These are phyloP conservation scores for Coryphaenoides rupestris DNA, from an alignment of 2,113 vertebrate genomes.

Conservation along the genomic window DNA sequence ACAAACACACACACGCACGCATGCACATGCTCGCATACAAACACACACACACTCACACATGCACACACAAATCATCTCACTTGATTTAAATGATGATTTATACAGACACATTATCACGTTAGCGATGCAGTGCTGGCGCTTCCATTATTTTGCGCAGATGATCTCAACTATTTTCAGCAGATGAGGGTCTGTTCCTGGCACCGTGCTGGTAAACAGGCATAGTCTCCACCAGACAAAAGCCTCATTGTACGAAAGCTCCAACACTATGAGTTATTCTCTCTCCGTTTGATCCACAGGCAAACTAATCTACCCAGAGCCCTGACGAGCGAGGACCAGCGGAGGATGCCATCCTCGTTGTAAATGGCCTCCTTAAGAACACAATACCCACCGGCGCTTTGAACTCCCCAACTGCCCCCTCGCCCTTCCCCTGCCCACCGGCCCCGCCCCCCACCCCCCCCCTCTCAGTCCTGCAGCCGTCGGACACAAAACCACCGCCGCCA, in stretches of 20 bases:
- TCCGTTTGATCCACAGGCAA: conserved; percentile 72
- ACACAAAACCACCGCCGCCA: too few relatives aligned
- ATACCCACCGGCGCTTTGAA: conserved; percentile 51
- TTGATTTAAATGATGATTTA: neutral
- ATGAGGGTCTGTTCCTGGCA: conserved; percentile 20
- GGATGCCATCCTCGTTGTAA: conserved; percentile 54
- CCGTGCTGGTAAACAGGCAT: conserved; percentile 18
- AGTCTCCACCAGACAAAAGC: conserved; percentile 44
- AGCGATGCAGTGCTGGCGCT: conserved; percentile 12
- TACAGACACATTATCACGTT: neutral
- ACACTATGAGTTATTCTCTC: conserved; percentile 50
- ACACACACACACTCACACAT: neutral
- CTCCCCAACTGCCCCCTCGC: conserved; percentile 32
- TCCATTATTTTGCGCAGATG: conserved; percentile 5
- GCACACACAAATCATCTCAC: too few relatives aligned
- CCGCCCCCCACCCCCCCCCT: too few relatives aligned
- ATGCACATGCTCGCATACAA: neutral
- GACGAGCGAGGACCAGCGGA: conserved; percentile 39
- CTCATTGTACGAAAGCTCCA: conserved; percentile 44
- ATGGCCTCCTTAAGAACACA: conserved; percentile 61
- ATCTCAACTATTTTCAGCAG: conserved; percentile 27
- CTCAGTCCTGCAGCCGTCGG: too few relatives aligned
- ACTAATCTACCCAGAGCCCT: conserved; percentile 45
- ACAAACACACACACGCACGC: neutral
- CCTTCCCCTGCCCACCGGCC: conserved; percentile 13